Percentiles rank a stretch among this genome's conserved stretches.
phyloP scores from a whole-genome alignment of 2,888 invertebrate genomes.

The Blastobasis adustella region DNA sequence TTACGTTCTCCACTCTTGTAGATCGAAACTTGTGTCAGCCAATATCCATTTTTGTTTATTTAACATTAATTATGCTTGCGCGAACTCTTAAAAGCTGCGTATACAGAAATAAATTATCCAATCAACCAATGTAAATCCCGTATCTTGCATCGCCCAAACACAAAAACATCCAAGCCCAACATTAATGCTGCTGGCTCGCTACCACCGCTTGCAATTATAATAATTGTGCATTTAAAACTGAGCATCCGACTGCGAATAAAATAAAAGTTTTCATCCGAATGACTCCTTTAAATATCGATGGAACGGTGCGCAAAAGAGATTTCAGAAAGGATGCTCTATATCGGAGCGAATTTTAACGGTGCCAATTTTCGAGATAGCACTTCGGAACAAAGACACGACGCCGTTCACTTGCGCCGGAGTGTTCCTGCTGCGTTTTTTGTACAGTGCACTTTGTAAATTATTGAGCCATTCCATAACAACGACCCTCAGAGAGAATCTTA shows the following conservation, averaged over 20 bases:
- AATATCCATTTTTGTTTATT: too few species aligned
- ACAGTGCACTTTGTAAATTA: background rate
- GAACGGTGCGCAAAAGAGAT: conserved; percentile 1
- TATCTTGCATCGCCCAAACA: too few species aligned
- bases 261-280: conserved; percentile 7
- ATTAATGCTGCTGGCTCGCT: too few species aligned
- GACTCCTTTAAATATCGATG: conserved; percentile 6
- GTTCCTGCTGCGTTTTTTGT: too few species aligned
- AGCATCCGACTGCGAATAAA: background rate
- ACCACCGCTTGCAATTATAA: conserved; percentile 1
- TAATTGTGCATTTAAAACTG: conserved; percentile 4
- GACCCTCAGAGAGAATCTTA: background rate
- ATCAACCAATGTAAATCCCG: too few species aligned
- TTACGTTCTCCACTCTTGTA: too few species aligned
- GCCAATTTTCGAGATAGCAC: conserved; percentile 5
- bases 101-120: too few species aligned
- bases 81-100: too few species aligned
- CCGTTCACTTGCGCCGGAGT: background rate
- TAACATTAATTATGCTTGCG: too few species aligned
- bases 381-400: conserved; percentile 10
- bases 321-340: background rate
- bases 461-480: background rate
- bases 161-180: too few species aligned
- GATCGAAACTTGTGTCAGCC: too few species aligned
- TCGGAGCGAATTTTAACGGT: conserved; percentile 2